A percentile compares a stretch with the other conserved stretches of the same genome.
phyloP scores from a whole-genome alignment of 2,113 vertebrate species.

The Cololabis saira region DNA sequence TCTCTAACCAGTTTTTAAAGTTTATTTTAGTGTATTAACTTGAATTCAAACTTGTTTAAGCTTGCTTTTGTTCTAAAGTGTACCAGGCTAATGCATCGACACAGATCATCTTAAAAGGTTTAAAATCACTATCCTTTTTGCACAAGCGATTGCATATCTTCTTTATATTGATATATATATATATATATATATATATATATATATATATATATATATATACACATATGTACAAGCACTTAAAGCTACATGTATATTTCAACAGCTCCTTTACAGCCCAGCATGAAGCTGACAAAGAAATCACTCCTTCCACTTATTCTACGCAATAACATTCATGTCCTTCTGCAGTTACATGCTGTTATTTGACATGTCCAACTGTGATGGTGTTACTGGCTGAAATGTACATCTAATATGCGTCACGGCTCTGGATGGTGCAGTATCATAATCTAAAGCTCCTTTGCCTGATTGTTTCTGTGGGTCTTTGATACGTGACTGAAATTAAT shows the following conservation, averaged over 20 bases:
- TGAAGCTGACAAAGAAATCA: neutral
- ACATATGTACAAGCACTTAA: no score
- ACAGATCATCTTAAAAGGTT: no score
- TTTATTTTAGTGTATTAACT: no score
- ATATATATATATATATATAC: no score
- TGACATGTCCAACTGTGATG: conserved; percentile 9
- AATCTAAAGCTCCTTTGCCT: neutral
- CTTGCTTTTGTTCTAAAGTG: no score
- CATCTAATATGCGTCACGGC: neutral
- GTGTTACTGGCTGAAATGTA: conserved; percentile 20
- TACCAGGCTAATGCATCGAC: no score
- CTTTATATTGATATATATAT: no score
- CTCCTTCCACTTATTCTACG: neutral
- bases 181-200: no score
- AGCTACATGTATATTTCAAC: conserved; percentile 1
- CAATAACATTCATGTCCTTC: neutral
- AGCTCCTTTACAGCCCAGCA: neutral
- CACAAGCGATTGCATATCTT: no score
- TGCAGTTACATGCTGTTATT: conserved; percentile 4
- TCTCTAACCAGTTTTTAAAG: no score
- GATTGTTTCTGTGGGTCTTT: conserved; percentile 4
- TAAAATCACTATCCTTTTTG: no score
- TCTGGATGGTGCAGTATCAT: neutral
- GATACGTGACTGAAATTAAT: neutral
- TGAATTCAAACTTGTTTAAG: no score